Base-by-base conservation (phyloP, 2,113 vertebrate species). In the Tichodroma muraria region DNA sequence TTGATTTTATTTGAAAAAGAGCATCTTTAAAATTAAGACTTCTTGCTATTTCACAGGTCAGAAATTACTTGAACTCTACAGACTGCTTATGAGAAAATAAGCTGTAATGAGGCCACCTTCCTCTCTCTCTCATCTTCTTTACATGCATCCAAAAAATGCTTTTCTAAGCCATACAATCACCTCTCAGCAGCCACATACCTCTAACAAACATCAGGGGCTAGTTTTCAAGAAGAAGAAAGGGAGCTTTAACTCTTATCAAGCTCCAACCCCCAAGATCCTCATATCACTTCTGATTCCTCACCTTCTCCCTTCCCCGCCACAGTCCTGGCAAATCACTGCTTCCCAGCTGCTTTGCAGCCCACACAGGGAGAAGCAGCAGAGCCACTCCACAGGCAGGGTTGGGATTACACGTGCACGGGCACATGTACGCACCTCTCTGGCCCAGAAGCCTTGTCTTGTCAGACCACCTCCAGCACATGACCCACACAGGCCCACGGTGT, bases 401-500 rank as follows among this genome's bases (percentile, higher is more conserved):
- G 45, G 63, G 37, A 18, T 52, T 15, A 27, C 5, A 5, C 0
- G 9, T 13, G 22, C 7, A 44, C 0, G 0, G 47, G 6, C 8
- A 8, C 5, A 3, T 2, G 24, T n/a, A 11, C 0, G 1, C 27
- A 56, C 7, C 20, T 78, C 13, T 9, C 14, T 23, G 14, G 18
- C 47, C 52, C 68, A 16, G 25, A 38, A 73, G 37, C 20, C 12
- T 6, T 25, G 52, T 5, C 27, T 22, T 1, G 1, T 31, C 4
- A 1, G 8, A 6, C 19, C 47, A 7, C 22, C 37, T 92, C 59
- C 54, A 40, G 25, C 11, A 88, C n/a, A 54, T 8, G 7, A 33
- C 15, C 15, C 45, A 37, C 9, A 6, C 0, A 0, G 49, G 33
- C 15, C 12, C 56, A 60, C 0, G 0, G 5, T 27, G 21, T 20